Percentiles rank a stretch among this genome's conserved stretches.
phyloP scores from a whole-genome alignment of 2,797 vertebrate species.

The Threskiornis aethiopicus region DNA sequence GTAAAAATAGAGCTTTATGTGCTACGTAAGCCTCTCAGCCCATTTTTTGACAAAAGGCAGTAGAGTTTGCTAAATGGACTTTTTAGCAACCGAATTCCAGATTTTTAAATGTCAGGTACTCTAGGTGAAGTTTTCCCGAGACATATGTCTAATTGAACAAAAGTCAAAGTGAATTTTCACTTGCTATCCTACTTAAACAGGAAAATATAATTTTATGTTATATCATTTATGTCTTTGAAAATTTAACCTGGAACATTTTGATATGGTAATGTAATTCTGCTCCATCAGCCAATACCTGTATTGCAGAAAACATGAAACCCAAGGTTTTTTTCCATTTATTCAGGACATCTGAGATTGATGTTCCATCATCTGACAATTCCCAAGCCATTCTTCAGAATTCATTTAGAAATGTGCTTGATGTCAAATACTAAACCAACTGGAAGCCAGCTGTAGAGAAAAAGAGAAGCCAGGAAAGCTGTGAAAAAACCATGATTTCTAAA shows the following conservation, averaged over 20 bases:
- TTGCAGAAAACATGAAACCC: not conserved
- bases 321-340: not conserved
- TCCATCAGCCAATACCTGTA: not conserved
- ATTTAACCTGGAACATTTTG: not conserved
- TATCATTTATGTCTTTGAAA: not conserved
- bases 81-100: not conserved
- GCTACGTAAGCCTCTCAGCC: not conserved
- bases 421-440: not conserved
- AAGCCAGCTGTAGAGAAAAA: not conserved
- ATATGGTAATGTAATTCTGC: not conserved
- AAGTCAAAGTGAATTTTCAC: not conserved
- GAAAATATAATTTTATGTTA: not conserved
- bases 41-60: not conserved
- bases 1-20: fast-evolving
- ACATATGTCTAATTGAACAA: not conserved
- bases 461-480: not conserved
- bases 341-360: not conserved
- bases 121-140: not conserved
- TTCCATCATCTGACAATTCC: not conserved
- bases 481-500: not conserved
- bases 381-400: not conserved
- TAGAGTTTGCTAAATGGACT: not conserved
- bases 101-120: not conserved
- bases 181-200: not conserved
- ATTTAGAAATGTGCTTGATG: not conserved